phyloP scores from a whole-genome alignment of 2,888 invertebrate species.

The Clitarchus hookeri region DNA sequence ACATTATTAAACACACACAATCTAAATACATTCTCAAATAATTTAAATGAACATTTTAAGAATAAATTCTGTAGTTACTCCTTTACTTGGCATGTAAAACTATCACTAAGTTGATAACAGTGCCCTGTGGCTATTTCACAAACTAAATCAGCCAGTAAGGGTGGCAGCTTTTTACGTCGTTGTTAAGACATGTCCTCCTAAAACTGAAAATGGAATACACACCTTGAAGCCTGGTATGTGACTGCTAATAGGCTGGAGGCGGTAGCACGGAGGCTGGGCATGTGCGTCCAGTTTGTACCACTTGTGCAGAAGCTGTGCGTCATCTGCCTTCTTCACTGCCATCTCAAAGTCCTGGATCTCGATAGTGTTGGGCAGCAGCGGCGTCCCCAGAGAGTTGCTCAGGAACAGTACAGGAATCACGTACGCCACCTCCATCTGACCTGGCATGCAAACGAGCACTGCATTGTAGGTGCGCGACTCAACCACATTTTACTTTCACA shows the following conservation, averaged over 20 bases:
- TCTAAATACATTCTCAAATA: no score
- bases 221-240: slow-evolving; percentile 61
- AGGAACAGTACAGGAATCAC: slow-evolving; percentile 79
- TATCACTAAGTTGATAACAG: no score
- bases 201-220: not conserved
- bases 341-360: slow-evolving; percentile 80
- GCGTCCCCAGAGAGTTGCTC: slow-evolving; percentile 76
- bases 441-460: slow-evolving; percentile 53
- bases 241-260: slow-evolving; percentile 65
- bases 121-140: no score
- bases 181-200: no score
- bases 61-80: no score
- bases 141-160: no score
- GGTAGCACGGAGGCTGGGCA: slow-evolving; percentile 76
- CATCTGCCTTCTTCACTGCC: slow-evolving; percentile 68
- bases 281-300: slow-evolving; percentile 73
- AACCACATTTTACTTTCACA: not conserved
- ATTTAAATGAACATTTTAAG: no score
- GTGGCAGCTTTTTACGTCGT: no score
- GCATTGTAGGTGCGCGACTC: not conserved
- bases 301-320: slow-evolving; percentile 52
- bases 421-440: slow-evolving; percentile 74
- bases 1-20: no score
- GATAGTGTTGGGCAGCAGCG: slow-evolving; percentile 75
- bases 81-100: no score